Percentiles rank a stretch among this genome's conserved stretches.
These are phyloP conservation scores for Mesochorus sp. DNA, from an alignment of 2,888 invertebrate genomes.

Conservation along the genomic window DNA sequence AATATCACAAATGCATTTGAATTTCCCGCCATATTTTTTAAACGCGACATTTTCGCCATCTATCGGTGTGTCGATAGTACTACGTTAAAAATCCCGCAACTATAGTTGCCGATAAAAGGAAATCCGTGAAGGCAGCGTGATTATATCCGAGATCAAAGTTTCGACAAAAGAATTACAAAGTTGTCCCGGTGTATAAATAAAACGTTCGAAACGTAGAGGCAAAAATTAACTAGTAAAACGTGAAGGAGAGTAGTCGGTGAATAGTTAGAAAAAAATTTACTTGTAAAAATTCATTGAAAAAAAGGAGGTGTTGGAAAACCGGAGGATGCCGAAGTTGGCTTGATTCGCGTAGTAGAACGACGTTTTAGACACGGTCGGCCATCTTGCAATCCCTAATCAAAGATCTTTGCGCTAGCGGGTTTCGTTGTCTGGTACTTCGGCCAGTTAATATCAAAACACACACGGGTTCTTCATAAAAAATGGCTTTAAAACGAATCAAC, in stretches of 20 bases:
- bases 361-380: conserved; percentile 89
- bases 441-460: conserved; percentile 87
- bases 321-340: conserved; percentile 68
- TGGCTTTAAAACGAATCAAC: conserved; percentile 99
- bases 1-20: conserved; percentile 25
- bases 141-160: conserved; percentile 62
- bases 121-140: conserved; percentile 72
- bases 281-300: conserved; percentile 6
- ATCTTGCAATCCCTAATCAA: conserved; percentile 94
- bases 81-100: conserved; percentile 68
- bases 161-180: conserved; percentile 61
- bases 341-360: conserved; percentile 89
- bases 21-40: conserved; percentile 28
- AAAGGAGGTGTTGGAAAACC: conserved; percentile 24
- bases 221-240: conserved; percentile 52
- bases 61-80: conserved; percentile 57
- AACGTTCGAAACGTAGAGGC: neutral
- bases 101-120: conserved; percentile 78
- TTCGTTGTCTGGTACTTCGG: conserved; percentile 91
- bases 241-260: conserved; percentile 21
- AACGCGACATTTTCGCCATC: conserved; percentile 64
- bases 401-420: conserved; percentile 91
- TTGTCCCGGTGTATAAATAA: conserved; percentile 14
- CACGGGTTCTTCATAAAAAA: conserved; percentile 82
- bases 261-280: neutral